Evolutionary conservation across 2,888 invertebrate species (phyloP), one percentile per base, ranked within the genome.

Genomic region (Drosophila maculinotata): DNA sequence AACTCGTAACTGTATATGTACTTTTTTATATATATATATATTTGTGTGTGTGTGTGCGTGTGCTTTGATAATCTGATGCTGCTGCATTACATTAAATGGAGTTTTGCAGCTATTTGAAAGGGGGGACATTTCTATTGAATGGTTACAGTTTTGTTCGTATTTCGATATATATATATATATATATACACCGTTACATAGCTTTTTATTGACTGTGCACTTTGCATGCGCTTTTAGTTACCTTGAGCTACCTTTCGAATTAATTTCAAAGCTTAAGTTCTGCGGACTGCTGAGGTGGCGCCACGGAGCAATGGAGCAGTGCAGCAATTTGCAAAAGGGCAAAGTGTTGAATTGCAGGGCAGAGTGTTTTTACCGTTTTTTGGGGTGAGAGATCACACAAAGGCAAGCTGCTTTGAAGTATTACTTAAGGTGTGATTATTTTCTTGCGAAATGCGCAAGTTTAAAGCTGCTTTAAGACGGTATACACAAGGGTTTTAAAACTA

Each of bases 161-260:
- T 42, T 33, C 39, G 31, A 39, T 30, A 12, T 9, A 12, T 17
- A 12, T 26, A 33, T 42, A 44, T n/a, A 26, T 28, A 26, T 26
- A 54, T 20, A 25, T 25, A 28, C 30, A 38, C 38, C 10, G 10
- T 15, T 38, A 28, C 17, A n/a, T 47, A 12, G 14, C 8, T 48
- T 3, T 30, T 6, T 47, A 60, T 36, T 39, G 54, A 47, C 20
- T 35, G 35, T 56, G 68, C 73, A 67, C 68, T 70, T 73, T 73
- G 70, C 68, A 73, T 70, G 73, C 52, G 47, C 70, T 45, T 73
- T 71, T 71, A 36, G 52, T 62, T 53, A 57, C 62, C 69, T 73
- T 52, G 26, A 52, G 54, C 68, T 42, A 59, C 44, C 41, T 47
- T 48, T 23, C 28, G 47, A 70, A 72, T 71, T 66, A 72, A 66